Conservation (phyloP, 2,888 invertebrate species). For the Diploptera punctata region DNA sequence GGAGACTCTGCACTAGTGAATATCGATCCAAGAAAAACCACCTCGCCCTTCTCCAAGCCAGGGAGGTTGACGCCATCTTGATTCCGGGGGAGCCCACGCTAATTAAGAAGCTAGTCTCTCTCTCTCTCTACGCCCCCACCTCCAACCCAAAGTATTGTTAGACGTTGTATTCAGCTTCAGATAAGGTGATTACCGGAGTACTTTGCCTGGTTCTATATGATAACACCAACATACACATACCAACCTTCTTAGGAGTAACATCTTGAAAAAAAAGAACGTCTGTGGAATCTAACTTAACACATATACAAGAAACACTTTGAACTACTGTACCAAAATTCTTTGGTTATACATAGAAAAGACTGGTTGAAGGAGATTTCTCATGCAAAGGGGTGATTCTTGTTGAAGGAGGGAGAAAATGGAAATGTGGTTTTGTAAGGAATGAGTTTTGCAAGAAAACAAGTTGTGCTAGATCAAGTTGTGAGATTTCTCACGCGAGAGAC, state of each 20-base stretch:
- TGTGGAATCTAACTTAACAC: too few species aligned
- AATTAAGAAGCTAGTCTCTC: slow-evolving; percentile 28
- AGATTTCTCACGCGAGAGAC: slow-evolving; percentile 1
- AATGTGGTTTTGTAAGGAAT: neutral
- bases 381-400: neutral
- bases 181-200: slow-evolving; percentile 24
- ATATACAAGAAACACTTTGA: too few species aligned
- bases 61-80: slow-evolving; percentile 21
- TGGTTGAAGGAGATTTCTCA: slow-evolving; percentile 4
- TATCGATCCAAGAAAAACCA: slow-evolving; percentile 31
- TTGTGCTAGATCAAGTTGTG: slow-evolving; percentile 1
- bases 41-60: neutral
- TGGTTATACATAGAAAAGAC: too few species aligned
- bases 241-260: too few species aligned
- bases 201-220: neutral
- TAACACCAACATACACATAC: neutral
- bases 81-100: slow-evolving; percentile 26
- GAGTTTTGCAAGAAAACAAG: neutral
- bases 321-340: too few species aligned
- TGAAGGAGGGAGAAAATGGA: neutral
- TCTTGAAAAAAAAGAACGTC: too few species aligned
- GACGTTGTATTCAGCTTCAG: neutral
- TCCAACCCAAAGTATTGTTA: neutral
- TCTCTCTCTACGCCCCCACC: slow-evolving; percentile 4
- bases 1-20: neutral